Conservation (phyloP, 2,888 invertebrate species). For the Drosophila testacea region DNA sequence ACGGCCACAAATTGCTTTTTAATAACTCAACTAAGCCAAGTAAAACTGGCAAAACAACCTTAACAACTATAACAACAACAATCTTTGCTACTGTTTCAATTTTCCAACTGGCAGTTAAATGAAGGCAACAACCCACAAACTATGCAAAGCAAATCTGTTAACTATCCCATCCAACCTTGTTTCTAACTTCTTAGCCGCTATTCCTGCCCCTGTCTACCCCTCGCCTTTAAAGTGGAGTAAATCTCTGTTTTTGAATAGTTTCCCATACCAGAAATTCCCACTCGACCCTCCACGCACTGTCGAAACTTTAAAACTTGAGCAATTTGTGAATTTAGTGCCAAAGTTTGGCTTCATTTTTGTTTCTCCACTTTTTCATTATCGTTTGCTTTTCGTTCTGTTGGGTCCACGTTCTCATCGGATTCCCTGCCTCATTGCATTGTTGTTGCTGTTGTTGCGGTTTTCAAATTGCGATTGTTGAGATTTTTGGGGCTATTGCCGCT, state of each 20-base stretch:
- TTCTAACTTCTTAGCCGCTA: conserved; percentile 27
- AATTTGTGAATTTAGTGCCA: conserved; percentile 79
- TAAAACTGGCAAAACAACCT: conserved; percentile 55
- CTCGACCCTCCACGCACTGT: conserved; percentile 48
- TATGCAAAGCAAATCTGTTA: conserved; percentile 68
- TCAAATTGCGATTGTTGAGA: conserved; percentile 56
- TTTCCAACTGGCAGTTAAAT: conserved; percentile 74
- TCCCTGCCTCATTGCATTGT: conserved; percentile 8
- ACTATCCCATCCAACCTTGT: conserved; percentile 44
- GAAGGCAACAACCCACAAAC: conserved; percentile 69
- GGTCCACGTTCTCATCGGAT: conserved; percentile 15
- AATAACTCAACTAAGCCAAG: conserved; percentile 65
- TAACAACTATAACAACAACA: conserved; percentile 51
- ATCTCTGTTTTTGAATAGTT: conserved; percentile 78
- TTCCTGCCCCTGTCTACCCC: conserved; percentile 3
- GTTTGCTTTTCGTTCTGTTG: conserved; percentile 36
- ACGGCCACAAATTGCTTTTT: conserved; percentile 79
- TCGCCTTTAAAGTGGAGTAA: conserved; percentile 40
- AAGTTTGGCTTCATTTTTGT: conserved; percentile 70
- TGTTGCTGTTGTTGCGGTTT: conserved; percentile 35
- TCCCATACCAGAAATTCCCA: conserved; percentile 37
- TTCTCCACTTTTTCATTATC: conserved; percentile 72
- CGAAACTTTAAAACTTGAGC: conserved; percentile 78
- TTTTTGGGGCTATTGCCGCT: conserved; percentile 29
- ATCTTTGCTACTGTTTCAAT: conserved; percentile 52